Base-by-base conservation (phyloP, 2,797 vertebrate genomes). In the Meriones psammophilus region DNA sequence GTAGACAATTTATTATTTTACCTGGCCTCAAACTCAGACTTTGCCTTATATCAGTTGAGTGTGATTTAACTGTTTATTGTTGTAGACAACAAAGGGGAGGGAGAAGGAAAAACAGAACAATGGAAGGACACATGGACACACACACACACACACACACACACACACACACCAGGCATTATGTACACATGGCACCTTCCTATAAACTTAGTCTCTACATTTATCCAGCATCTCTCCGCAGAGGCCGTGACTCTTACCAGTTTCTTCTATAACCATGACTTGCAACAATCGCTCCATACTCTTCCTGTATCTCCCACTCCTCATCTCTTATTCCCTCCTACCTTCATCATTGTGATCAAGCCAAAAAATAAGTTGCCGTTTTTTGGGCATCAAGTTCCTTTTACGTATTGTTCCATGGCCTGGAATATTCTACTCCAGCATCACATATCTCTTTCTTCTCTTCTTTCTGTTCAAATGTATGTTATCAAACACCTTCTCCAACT, bases 21-120 rank as follows among this genome's bases (percentile, higher is more conserved):
- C 80, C 62, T 81, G n/a, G 69, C 39, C 76, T 69, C 60, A 66
- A 84, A 58, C 60, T 95, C 68, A 96, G 94, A 89, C 93, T 92
- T 64, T 80, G 90, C 64, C 86, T 92, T 54, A 58, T 8, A 84
- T 84, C 42, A 80, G 28, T 18, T 76, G 50, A 54, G 30, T 66
- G 79, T 5, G 7, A 91, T 42, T 71, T 76, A 56, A 60, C 26
- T 92, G 46, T 88, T 94, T 78, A n/a, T 78, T 0, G 7, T 66
- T 33, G 89, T 26, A 62, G 90, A 88, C 76, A 93, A 86, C 74
- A 54, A 42, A 20, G 46, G 7, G 42, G 17, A 33, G 66, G 13
- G 28, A n/a, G 12, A 24, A 5, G 2, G 9, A 9, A 3, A 42
- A 26, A 26, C 1, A 10, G 26, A 42, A 22, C 10, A 50, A 68